These are phyloP conservation scores for Drosophila miranda DNA, from an alignment of 1,140 invertebrate genomes.

Conservation along the genomic window DNA sequence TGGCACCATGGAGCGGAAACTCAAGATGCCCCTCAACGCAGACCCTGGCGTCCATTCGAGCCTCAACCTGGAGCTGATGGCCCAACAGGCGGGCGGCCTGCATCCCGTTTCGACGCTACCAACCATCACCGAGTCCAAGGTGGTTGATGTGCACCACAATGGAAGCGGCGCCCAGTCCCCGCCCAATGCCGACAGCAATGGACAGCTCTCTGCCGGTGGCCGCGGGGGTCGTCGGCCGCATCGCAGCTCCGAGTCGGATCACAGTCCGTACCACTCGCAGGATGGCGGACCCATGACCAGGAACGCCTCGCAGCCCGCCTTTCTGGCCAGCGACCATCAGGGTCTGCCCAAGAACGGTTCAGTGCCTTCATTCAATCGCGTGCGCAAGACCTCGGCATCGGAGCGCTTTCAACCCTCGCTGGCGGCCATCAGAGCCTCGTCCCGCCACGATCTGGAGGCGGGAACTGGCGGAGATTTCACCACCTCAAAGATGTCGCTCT, in stretches of 20 bases:
- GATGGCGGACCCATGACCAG: constrained; percentile 85
- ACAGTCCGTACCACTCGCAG: constrained; percentile 81
- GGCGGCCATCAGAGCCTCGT: constrained; percentile 88
- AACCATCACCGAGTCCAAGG: constrained; percentile 92
- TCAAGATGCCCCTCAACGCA: constrained; percentile 93
- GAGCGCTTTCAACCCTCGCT: constrained; percentile 90
- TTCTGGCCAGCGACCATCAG: constrained; percentile 88
- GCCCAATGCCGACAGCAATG: constrained; percentile 77
- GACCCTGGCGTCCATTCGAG: constrained; percentile 97
- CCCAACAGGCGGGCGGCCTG: constrained; percentile 84
- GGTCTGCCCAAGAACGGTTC: constrained; percentile 93
- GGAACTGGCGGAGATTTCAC: constrained; percentile 82
- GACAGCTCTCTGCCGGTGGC: constrained; percentile 47
- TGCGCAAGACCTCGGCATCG: constrained; percentile 90
- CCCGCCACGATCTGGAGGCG: constrained; percentile 85
- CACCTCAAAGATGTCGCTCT: constrained; percentile 83
- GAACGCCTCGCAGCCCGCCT: constrained; percentile 92
- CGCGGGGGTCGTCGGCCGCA: constrained; percentile 59
- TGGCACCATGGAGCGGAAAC: constrained; percentile 92
- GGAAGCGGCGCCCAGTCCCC: constrained; percentile 60
- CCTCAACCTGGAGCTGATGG: constrained; percentile 92
- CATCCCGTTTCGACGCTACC: constrained; percentile 90
- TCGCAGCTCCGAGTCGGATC: constrained; percentile 74
- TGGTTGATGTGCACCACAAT: constrained; percentile 85
- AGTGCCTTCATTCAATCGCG: constrained; percentile 92